phyloP scores from a whole-genome alignment of 2,888 invertebrate genomes.

The Drosophila differens region DNA sequence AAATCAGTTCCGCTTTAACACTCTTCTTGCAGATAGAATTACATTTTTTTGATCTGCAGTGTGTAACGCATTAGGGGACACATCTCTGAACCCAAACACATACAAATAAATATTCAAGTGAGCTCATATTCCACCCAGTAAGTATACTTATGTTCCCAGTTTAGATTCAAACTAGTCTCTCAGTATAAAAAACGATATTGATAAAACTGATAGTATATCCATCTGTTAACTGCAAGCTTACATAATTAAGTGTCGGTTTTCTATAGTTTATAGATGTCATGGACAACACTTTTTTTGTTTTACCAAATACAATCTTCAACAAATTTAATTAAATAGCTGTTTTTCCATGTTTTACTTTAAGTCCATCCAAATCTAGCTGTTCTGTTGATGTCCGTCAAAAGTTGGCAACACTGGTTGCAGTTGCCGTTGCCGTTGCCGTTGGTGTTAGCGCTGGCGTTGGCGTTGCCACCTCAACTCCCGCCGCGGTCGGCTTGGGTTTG shows the following conservation, averaged over 20 bases:
- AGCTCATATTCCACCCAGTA: no score
- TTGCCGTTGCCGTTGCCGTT: constrained; percentile 20
- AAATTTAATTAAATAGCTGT: neutral
- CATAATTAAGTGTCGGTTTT: no score
- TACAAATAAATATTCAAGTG: no score
- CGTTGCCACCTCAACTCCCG: constrained; percentile 32
- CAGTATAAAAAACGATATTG: neutral
- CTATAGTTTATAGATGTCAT: neutral
- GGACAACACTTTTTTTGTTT: neutral
- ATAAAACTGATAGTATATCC: neutral
- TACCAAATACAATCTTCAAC: neutral
- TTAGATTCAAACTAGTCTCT: neutral
- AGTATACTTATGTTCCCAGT: neutral
- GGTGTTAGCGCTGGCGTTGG: constrained; percentile 3
- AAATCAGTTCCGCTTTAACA: no score
- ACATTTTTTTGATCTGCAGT: neutral
- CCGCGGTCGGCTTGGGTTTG: constrained; percentile 1
- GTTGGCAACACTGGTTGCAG: neutral
- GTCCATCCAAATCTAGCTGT: neutral
- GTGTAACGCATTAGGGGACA: neutral
- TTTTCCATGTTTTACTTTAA: neutral
- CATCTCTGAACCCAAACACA: neutral
- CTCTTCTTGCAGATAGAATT: neutral
- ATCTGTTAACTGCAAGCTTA: neutral
- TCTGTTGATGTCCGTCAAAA: neutral